Conservation (phyloP, 2,888 invertebrate species). For the Conchocele bisecta region DNA sequence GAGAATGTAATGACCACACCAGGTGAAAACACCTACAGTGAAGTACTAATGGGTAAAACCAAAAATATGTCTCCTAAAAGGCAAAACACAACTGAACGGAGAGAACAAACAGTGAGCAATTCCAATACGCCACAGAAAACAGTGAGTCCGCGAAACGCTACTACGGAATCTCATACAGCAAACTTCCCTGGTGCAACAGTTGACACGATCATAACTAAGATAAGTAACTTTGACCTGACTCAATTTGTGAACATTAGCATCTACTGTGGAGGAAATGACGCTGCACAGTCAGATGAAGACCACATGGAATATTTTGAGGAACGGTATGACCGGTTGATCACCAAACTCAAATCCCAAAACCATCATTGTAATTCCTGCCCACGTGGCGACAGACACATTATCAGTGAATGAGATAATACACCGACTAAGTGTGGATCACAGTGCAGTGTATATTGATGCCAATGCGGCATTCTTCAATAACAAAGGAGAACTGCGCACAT, state of each 20-base stretch:
- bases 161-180: too few species aligned
- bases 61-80: too few species aligned
- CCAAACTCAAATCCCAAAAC: neutral
- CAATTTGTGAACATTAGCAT: neutral
- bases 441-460: neutral
- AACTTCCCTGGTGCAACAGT: neutral
- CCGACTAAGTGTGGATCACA: neutral
- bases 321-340: constrained; percentile 1
- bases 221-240: neutral
- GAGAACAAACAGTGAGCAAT: too few species aligned
- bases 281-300: neutral
- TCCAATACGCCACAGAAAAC: too few species aligned
- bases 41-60: too few species aligned
- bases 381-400: neutral
- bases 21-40: too few species aligned
- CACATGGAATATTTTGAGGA: constrained; percentile 2
- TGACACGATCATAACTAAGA: neutral
- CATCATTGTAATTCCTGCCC: neutral
- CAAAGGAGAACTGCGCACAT: neutral
- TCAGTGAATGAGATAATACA: neutral
- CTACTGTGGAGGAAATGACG: neutral
- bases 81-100: too few species aligned
- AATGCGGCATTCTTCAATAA: neutral
- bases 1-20: too few species aligned
- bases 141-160: too few species aligned